Base-by-base conservation (phyloP, 2,888 invertebrate genomes). In the Drosophila tanythrix region DNA sequence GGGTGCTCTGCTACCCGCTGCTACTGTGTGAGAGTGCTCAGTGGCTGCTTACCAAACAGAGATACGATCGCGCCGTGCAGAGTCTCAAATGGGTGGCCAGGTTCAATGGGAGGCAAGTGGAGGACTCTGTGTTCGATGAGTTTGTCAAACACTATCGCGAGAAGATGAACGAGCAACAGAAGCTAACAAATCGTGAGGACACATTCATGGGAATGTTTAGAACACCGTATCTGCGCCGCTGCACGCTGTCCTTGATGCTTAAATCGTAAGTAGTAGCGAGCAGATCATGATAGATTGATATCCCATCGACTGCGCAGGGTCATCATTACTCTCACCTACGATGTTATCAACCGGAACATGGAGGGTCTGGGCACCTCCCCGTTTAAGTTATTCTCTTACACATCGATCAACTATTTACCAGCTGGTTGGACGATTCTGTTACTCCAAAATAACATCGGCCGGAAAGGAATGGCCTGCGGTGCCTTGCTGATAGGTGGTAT, bases 1-100 rank as follows among this genome's bases (percentile, higher is more conserved):
- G 92, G 0, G 92, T 94, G 1, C 83, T 94, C 18, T 53, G 86
- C 2, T 94, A 94, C 78, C 94, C 94, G 51, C 90, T 94, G 10
- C 79, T 94, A 25, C 93, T 93, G 27, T 94, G 95, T 3, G 95
- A 95, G 90, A 95, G 95, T 74, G 95, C 94, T 0, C 94, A 94
- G 76, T 95, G 95, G 95, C 87, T 95, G 38, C 92, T 95, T 13
- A 94, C 94, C 71, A 94, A 94, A 82, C 93, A 94, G 33, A 90
- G 92, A 65, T 92, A 93, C 6, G 93, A 94, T 27, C 91, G 93
- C 52, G 95, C 95, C 0, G 93, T 94, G 13, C 78, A 90, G 35
- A 94, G 94, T 66, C 94, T 95, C 72, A 92, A 93, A 76, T 92
- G 92, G 70, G 94, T 95, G 25, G 95, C 95, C 1, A 93, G 92